phyloP scores from a whole-genome alignment of 2,888 invertebrate species.

The Lumbricus terrestris region DNA sequence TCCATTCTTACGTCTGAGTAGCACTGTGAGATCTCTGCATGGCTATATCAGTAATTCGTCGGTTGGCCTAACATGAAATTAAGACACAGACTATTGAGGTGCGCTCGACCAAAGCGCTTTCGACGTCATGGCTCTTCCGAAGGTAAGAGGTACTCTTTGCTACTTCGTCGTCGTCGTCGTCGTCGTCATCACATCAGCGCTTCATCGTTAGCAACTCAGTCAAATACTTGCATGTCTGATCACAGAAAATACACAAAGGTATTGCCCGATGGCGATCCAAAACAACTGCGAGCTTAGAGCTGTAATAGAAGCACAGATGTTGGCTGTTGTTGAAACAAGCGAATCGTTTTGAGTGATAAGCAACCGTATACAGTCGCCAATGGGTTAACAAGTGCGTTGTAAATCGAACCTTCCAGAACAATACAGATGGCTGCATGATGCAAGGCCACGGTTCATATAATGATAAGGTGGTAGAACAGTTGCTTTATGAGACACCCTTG shows the following conservation, averaged over 20 bases:
- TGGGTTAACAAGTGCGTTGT: neutral
- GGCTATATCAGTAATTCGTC: constrained; percentile 3
- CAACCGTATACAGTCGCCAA: neutral
- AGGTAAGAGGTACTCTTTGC: neutral
- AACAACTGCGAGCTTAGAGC: neutral
- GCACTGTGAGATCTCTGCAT: neutral
- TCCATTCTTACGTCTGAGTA: neutral
- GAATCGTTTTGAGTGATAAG: neutral
- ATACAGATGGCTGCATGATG: neutral
- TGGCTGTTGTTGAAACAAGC: neutral
- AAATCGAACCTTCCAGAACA: neutral
- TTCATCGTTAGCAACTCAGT: neutral
- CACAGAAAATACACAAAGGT: neutral
- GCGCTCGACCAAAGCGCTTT: neutral
- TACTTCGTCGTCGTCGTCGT: neutral
- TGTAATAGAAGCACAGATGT: neutral
- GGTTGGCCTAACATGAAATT: neutral
- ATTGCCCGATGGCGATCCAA: neutral
- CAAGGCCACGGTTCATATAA: neutral
- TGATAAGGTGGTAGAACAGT: too few relatives aligned
- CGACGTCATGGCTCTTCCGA: neutral
- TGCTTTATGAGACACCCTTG: too few relatives aligned
- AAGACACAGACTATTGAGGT: neutral
- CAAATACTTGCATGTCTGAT: neutral
- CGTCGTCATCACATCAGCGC: neutral